These are phyloP conservation scores for Austrofundulus limnaeus DNA, from an alignment of 2,113 vertebrate species.

Conservation along the genomic window DNA sequence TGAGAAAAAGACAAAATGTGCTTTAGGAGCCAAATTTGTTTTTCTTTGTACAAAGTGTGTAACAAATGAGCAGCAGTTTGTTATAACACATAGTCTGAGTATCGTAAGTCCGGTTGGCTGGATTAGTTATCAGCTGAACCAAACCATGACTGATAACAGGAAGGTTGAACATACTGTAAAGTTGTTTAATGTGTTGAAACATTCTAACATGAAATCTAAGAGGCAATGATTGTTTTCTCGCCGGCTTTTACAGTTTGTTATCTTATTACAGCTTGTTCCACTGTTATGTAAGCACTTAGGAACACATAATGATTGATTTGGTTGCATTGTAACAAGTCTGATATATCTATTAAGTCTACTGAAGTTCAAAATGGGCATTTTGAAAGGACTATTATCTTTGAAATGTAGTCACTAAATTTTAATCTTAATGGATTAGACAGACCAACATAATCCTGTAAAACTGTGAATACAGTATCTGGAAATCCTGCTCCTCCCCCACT, in stretches of 20 bases:
- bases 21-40: not conserved
- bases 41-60: slow-evolving; percentile 1
- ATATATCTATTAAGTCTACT: not conserved
- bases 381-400: slow-evolving; percentile 17
- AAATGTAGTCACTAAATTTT: too few species aligned
- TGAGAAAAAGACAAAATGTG: not conserved
- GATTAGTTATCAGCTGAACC: not conserved
- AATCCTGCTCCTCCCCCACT: too few species aligned
- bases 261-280: slow-evolving; percentile 3
- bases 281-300: slow-evolving; percentile 3
- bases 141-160: not conserved
- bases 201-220: not conserved
- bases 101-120: not conserved
- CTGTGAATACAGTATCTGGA: too few species aligned
- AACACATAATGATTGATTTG: slow-evolving; percentile 10
- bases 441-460: too few species aligned
- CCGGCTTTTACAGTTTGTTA: not conserved
- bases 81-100: not conserved
- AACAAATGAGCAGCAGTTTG: not conserved
- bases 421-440: too few species aligned
- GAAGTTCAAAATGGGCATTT: not conserved
- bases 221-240: not conserved
- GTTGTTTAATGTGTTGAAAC: not conserved
- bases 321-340: slow-evolving; percentile 6
- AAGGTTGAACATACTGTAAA: not conserved